Evolutionary conservation across 2,113 vertebrate genomes (phyloP), one percentile per base, ranked within the genome.

Genomic region (Oxyruncus cristatus): DNA sequence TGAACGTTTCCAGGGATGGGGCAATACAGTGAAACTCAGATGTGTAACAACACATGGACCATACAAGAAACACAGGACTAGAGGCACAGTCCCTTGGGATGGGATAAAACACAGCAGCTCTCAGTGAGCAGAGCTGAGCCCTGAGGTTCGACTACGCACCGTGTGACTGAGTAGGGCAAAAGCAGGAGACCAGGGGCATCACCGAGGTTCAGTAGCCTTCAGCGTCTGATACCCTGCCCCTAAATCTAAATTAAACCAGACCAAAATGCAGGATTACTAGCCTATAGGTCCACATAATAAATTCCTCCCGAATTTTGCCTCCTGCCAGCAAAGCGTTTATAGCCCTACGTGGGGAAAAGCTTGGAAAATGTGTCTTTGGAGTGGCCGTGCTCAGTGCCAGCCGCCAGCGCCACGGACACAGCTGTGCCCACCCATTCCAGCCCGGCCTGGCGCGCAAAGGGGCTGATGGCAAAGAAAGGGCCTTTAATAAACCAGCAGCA

Each of bases 401-500:
- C 49, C 2, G 2, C 28, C 73, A 24, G 72, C 6, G 0, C 27
- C 72, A 6, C 0, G 0, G 59, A 24, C 91, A 66, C 27, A 20
- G 53, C 83, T 47, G 84, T 85, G 58, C 76, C 52, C 79, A 12
- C 71, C 58, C 58, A 30, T 5, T 21, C 35, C 88, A 63, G 79
- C 72, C 39, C 4, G 0, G 28, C 22, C 62, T 2, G 11, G 19
- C 2, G 1, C 5, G 8, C 77, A 53, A 41, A 8, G 47, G 46
- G 78, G 20, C 47, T 2, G 39, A 47, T 30, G 92, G 89, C 93
- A 61, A 77, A 92, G 68, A 95, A 94, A 95, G 92, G 92, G 63
- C 62, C 92, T 96, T 97, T 96, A 95, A 94, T 97, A 97, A 97
- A 96, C 46, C 87, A 93, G 92, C 93, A 86, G 83, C 95, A 96